Evolutionary conservation across 2,797 vertebrate species (phyloP), one percentile per base, ranked within the genome.

Genomic region (Myotis pilosus): DNA sequence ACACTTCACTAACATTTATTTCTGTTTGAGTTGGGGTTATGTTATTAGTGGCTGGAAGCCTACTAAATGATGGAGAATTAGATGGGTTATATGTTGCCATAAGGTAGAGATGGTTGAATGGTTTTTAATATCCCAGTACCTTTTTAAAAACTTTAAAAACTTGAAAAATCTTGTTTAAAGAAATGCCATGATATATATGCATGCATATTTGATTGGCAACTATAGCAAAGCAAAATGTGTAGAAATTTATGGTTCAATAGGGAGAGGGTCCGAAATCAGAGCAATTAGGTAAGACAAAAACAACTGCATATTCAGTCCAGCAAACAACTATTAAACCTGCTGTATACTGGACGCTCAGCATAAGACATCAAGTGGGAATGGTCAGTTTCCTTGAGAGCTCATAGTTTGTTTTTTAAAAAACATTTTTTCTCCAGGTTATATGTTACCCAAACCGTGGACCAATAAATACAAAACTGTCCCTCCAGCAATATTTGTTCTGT

Each of bases 111-210:
- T 69, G 17, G 23, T 28, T 47, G 60, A 66, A 89, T 2, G 20
- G 10, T 38, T 87, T 72, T 75, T 92, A 76, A 60, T 84, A 87
- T 66, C n/a, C 10, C 9, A 49, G 8, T 11, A 68, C 17, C 38
- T 71, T 68, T 79, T 33, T 33, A 69, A 87, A 82, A 81, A 91
- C 44, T 79, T 28, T 30, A 69, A 87, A 82, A 81, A 91, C 44
- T 86, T 68, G 25, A 57, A 94, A 90, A 76, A 49, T 84, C 66
- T 86, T 88, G 25, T 75, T 79, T 17, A 83, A 94, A 94, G 90
- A 22, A 28, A 44, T 38, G 53, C 78, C 38, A 47, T 20, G 17
- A 72, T 41, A 51, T 25, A 47, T n/a, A 22, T 33, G 10, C 51
- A 36, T 23, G 71, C 49, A 90, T 5, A 55, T 5, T 69, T 86